Conservation (phyloP, 1,140 invertebrate species). For the Drosophila parvula region DNA sequence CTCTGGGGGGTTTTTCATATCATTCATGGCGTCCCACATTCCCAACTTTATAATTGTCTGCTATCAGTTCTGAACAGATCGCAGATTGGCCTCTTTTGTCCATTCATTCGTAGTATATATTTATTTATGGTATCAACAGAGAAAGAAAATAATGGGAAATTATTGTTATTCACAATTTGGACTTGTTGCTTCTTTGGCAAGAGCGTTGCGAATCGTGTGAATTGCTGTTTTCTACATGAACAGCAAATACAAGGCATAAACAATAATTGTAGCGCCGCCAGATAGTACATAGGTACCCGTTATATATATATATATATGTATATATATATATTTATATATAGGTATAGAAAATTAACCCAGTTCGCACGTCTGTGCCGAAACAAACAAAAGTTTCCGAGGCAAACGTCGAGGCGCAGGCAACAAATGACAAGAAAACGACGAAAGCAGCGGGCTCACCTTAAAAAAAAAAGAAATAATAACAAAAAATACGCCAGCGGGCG, state of each 20-base stretch:
- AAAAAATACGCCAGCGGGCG: conserved; percentile 3
- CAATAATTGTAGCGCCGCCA: conserved; percentile 46
- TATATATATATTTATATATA: conserved; percentile 24
- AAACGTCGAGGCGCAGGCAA: conserved; percentile 37
- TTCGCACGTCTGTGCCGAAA: conserved; percentile 79
- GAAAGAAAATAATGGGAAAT: conserved; percentile 61
- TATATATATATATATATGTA: conserved; percentile 23
- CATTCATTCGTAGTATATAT: conserved; percentile 14
- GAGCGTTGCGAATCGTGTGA: conserved; percentile 65
- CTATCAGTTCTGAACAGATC: conserved; percentile 31
- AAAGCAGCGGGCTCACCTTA: conserved; percentile 33
- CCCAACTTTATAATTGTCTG: conserved; percentile 13
- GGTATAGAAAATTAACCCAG: conserved; percentile 80
- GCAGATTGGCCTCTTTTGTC: conserved; percentile 16
- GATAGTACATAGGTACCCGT: conserved; percentile 35
- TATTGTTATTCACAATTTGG: conserved; percentile 47
- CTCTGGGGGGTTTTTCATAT: conserved; percentile 6
- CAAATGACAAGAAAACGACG: conserved; percentile 47
- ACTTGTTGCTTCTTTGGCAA: conserved; percentile 39
- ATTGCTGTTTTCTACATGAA: conserved; percentile 50
- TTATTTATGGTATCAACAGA: conserved; percentile 22
- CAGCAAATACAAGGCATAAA: conserved; percentile 45
- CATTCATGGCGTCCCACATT: conserved; percentile 17
- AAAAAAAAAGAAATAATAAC: conserved; percentile 23
- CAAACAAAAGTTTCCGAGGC: conserved; percentile 57